Evolutionary conservation across 2,888 invertebrate genomes (phyloP), one percentile per base, ranked within the genome.

Genomic region (Epinotia ramella): DNA sequence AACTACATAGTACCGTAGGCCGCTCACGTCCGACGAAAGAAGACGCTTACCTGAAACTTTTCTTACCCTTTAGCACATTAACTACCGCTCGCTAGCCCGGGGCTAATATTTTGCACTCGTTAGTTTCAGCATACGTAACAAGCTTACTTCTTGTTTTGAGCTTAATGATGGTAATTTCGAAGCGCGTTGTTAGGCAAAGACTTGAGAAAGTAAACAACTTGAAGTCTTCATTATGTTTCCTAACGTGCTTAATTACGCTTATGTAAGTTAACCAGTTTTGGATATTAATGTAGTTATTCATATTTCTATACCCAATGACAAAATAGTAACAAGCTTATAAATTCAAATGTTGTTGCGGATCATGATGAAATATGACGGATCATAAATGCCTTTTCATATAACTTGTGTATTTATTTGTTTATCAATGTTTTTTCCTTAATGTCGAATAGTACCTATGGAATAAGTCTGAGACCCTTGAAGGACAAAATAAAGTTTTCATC

Each of bases 31-130:
- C 83, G 83, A 81, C 85, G 84, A 88, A 88, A 90, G 92, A 92
- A 93, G 91, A 90, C 92, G 93, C 93, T 92, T 91, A 93, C 93
- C 92, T 92, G 92, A 91, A 93, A 92, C 89, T 93, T 92, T 92
- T 89, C 89, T 85, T 91, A 90, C 89, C 92, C 90, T 91, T 93
- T 91, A 91, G 90, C 92, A 90, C 93, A 93, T 94, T 94, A 93
- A 89, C 88, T 85, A 81, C 82, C 82, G 86, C 84, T 81, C 81
- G 81, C 83, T 78, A 80, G 83, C 71, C 62, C 56, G 44, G 57
- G 67, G 75, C 75, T 67, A 62, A 72, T 76, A 76, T 76, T 76
- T 76, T 76, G 67, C 76, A 76, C 76, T 76, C 72, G 71, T 72
- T 76, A 76, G 76, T 72, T 75, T 62, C 66, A 72, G 72, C 66